These are phyloP conservation scores for Phortica okadai DNA, from an alignment of 2,888 invertebrate genomes.

Conservation along the genomic window DNA sequence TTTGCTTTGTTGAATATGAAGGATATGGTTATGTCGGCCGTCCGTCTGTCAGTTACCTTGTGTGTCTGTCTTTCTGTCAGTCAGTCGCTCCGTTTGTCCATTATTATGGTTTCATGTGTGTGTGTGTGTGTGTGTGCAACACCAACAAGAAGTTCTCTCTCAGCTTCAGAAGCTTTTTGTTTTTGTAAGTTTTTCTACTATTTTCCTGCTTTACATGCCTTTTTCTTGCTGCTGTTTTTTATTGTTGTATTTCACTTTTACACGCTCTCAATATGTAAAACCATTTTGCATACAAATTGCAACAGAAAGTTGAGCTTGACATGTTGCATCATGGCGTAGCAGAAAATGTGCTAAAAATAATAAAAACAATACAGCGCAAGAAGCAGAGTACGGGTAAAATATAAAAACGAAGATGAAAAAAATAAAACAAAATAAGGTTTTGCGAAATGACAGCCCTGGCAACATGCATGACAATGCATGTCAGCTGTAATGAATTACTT, in stretches of 20 bases:
- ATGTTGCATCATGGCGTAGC: constrained; percentile 1
- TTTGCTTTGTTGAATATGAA: background rate
- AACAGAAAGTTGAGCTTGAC: constrained; percentile 53
- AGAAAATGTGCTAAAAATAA: constrained; percentile 47
- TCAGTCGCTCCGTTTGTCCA: background rate
- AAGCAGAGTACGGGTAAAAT: constrained; percentile 23
- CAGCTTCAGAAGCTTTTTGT: constrained; percentile 45
- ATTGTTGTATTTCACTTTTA: constrained; percentile 64
- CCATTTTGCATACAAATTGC: constrained; percentile 70
- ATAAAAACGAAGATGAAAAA: constrained; percentile 50
- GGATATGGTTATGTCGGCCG: background rate
- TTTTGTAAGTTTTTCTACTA: constrained; percentile 43
- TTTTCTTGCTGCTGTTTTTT: constrained; percentile 36
- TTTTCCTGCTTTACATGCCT: constrained; percentile 38
- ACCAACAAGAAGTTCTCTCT: constrained; percentile 45
- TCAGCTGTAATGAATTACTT: constrained; percentile 70
- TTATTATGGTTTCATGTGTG: constrained; percentile 2
- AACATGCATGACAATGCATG: constrained; percentile 68
- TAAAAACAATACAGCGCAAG: constrained; percentile 45
- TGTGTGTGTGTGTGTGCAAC: constrained; percentile 19
- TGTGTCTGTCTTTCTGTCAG: background rate
- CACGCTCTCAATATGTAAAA: constrained; percentile 70
- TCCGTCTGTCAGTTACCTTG: background rate
- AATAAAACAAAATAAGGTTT: constrained; percentile 57
- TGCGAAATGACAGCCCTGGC: constrained; percentile 56